Base-by-base conservation (phyloP, 1,140 invertebrate species). In the Trichonephila inaurata region DNA sequence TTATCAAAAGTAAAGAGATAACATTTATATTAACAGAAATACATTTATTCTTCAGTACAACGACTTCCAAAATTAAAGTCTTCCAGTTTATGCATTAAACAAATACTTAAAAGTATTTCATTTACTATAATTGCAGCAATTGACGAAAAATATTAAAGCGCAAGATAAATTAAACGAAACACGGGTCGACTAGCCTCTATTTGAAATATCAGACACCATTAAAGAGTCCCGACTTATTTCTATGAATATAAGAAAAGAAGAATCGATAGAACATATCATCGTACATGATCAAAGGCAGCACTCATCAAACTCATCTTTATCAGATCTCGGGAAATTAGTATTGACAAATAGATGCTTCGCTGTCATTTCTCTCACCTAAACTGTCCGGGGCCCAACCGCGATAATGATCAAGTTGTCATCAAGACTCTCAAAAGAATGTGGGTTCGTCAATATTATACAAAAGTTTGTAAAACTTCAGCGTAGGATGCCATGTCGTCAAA, bases 371-470 rank as follows among this genome's bases (percentile, higher is more conserved):
- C 72, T 77, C 72, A 77, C 72, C 28, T 40, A 18, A 33, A 28
- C 72, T 21, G 72, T 77, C 72, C 18, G 28, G 33, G 24, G 33
- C 28, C 33, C 33, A 40, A 77, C 33, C 14, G 72, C 16, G 72
- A 77, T 77, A 77, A 40, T 77, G 72, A 77, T 77, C 72, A 77
- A 77, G 72, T 77, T 77, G 72, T 77, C 72, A 77, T 77, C 72
- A 33, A 40, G 72, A 19, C 72, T 77, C 14, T 28, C 28, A 18
- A 19, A 77, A 40, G 72, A 77, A 77, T 77, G 72, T 77, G 72
- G 72, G 72, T 18, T 77, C 72, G 72, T 77, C 72, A 77, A 19
- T 77, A 18, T 28, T 28, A 40, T 77, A 40, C 72, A 77, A 77
- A 77, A 77, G 72, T 33, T 77, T 77, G 72, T 16, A 28, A 77